Base-by-base conservation (phyloP, 2,113 vertebrate species). In the Daboia siamensis region DNA sequence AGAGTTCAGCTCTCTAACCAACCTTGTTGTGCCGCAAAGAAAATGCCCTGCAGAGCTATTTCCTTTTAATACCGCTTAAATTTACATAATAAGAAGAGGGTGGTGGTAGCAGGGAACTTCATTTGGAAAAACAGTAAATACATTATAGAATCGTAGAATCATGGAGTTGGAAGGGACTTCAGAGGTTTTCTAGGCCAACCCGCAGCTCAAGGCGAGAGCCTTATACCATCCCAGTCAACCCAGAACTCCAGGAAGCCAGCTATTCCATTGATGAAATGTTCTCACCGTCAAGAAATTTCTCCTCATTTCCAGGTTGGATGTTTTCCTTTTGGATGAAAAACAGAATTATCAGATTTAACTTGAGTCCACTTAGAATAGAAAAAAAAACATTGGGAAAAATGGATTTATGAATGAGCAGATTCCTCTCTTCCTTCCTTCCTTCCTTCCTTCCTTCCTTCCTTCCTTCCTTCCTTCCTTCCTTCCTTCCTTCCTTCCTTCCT, bases 361-460 rank as follows among this genome's bases (percentile, higher is more conserved):
- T 11, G 46, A 46, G 26, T 89, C 89, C 52, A 89, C 64, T 89
- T 92, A 33, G 52, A 89, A 29, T 57, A 84, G 80, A 61, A 59
- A 24, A 57, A 55, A 13, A 55, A 69, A 29, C 86, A 39, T 29
- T 87, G 89, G 64, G 33, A 92, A 85, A 88, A 80, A 89, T 92
- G 54, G 64, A 89, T 84, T 92, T 29, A 33, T 89, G 64, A 84
- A 92, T 89, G 87, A 51, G 87, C 52, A 92, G 39, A 57, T 48
- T 54, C 51, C 24, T 85, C n/a, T 59, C 29, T 1, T 15, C 1
- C 11, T 1, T 64, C 2, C 29, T 5, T n/a, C 0, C 26, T 13
- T 59, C 1, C 1, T 59, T 24, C 0, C 7, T 59, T 59, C 0
- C 8, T 59, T 8, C 1, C 21, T 59, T 5, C 0, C 26, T 13